These are phyloP conservation scores for Yponomeuta evonymella DNA, from an alignment of 2,888 invertebrate genomes.

Conservation along the genomic window DNA sequence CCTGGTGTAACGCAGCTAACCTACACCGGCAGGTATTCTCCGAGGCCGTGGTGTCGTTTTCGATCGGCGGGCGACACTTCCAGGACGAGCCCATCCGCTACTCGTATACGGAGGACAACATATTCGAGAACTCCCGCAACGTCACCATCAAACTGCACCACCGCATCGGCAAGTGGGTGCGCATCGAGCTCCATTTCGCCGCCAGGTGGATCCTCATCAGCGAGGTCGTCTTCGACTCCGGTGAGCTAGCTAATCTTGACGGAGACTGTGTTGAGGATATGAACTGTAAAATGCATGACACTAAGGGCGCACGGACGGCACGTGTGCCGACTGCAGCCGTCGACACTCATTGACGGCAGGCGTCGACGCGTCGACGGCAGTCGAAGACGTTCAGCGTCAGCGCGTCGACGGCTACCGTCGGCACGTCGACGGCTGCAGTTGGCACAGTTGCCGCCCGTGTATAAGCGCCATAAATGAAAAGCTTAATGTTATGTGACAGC, in stretches of 20 bases:
- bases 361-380: no score
- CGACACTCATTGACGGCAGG: no score
- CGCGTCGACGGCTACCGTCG: no score
- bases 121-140: constrained; percentile 88
- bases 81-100: constrained; percentile 85
- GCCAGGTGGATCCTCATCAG: constrained; percentile 93
- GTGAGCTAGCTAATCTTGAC: constrained; percentile 55
- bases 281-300: no score
- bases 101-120: constrained; percentile 83
- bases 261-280: no score
- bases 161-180: constrained; percentile 87
- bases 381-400: no score
- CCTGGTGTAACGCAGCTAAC: not conserved
- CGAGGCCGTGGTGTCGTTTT: constrained; percentile 86
- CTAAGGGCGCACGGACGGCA: no score
- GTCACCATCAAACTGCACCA: constrained; percentile 88
- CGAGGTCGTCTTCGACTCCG: constrained; percentile 91
- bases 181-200: constrained; percentile 85
- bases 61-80: constrained; percentile 86
- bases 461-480: no score
- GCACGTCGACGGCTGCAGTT: no score
- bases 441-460: no score
- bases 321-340: no score
- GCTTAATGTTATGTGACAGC: no score
- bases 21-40: constrained; percentile 80